phyloP scores from a whole-genome alignment of 2,888 invertebrate genomes.

The Scaptomyza parva region DNA sequence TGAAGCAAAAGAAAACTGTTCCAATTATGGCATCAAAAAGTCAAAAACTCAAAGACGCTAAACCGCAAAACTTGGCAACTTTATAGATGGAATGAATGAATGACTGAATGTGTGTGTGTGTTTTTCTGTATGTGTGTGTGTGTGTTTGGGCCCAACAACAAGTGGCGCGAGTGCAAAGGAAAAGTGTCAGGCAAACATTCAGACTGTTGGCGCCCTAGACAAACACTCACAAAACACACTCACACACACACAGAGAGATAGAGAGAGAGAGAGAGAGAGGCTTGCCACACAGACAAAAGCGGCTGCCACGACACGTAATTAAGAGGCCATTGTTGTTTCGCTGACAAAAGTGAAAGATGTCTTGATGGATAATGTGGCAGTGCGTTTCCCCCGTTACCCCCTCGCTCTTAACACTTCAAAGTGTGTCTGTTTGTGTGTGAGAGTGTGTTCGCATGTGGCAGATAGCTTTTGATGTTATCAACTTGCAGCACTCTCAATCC shows the following conservation, averaged over 20 bases:
- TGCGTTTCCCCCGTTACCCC: conserved; percentile 32
- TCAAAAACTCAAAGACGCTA: conserved; percentile 52
- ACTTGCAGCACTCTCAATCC: conserved; percentile 41
- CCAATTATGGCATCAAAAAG: conserved; percentile 69
- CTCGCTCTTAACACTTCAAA: conserved; percentile 82
- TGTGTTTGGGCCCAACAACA: conserved; percentile 51
- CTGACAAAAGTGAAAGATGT: conserved; percentile 84
- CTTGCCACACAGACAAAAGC: conserved; percentile 41
- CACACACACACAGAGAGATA: conserved; percentile 28
- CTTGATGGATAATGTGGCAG: conserved; percentile 82
- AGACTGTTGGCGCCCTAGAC: conserved; percentile 61
- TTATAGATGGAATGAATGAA: not conserved
- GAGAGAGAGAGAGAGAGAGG: conserved; percentile 6
- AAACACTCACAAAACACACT: conserved; percentile 51
- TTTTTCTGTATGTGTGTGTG: too few species aligned
- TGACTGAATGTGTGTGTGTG: conserved; percentile 6
- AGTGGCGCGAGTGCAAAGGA: conserved; percentile 68
- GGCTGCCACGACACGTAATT: conserved; percentile 75
- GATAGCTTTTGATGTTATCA: conserved; percentile 63
- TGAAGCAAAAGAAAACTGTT: conserved; percentile 44
- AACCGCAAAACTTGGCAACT: conserved; percentile 13
- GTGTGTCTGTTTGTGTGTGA: conserved; percentile 49
- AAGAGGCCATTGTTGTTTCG: conserved; percentile 84
- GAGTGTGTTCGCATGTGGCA: conserved; percentile 26
- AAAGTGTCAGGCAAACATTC: conserved; percentile 77